These are phyloP conservation scores for Dryobota labecula DNA, from an alignment of 2,888 invertebrate genomes.

Conservation along the genomic window DNA sequence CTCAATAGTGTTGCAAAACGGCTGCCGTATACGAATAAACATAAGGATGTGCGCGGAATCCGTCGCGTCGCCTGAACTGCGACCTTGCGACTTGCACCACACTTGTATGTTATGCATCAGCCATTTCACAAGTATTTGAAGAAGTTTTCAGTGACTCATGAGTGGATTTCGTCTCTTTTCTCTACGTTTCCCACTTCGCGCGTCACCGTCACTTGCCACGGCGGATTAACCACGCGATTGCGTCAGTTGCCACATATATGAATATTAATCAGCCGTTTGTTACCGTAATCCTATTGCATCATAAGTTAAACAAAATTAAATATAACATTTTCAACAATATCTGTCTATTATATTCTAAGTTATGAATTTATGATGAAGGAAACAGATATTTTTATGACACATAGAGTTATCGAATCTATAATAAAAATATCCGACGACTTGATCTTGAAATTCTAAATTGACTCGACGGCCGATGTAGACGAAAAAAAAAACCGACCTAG, in stretches of 20 bases:
- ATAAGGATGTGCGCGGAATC: constrained; percentile 46
- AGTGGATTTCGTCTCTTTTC: constrained; percentile 1
- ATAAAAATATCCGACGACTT: constrained; percentile 44
- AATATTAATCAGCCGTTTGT: constrained; percentile 31
- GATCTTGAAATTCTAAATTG: constrained; percentile 52
- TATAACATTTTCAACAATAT: constrained; percentile 32
- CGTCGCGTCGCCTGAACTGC: constrained; percentile 6
- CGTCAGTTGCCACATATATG: constrained; percentile 9
- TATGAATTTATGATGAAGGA: constrained; percentile 39
- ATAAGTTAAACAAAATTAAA: neutral
- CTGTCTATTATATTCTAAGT: constrained; percentile 19
- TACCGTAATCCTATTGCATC: constrained; percentile 19
- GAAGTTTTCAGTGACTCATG: constrained; percentile 26
- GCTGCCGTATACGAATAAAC: constrained; percentile 45
- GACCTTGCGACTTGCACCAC: constrained; percentile 27
- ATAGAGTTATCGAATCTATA: constrained; percentile 38
- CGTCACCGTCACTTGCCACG: neutral
- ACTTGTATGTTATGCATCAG: constrained; percentile 9
- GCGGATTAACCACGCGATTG: neutral
- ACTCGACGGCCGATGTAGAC: neutral
- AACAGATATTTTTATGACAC: constrained; percentile 34
- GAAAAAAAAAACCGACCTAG: neutral
- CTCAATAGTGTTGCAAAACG: constrained; percentile 62
- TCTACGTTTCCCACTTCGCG: neutral
- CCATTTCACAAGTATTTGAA: constrained; percentile 24